These are phyloP conservation scores for Nymphalis urticae DNA, from an alignment of 2,888 invertebrate genomes.

Conservation along the genomic window DNA sequence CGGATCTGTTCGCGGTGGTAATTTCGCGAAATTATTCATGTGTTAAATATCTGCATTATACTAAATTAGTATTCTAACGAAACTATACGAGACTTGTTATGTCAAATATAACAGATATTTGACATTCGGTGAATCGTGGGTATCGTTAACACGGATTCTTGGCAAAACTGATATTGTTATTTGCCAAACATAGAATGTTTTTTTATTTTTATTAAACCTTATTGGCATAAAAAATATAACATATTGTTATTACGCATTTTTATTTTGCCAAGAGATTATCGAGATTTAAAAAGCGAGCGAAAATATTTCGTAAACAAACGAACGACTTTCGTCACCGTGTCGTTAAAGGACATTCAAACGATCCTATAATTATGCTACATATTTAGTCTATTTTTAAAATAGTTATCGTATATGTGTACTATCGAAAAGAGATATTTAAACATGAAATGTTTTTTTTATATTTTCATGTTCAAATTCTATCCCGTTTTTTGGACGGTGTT, in stretches of 20 bases:
- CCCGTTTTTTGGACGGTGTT: too few species aligned
- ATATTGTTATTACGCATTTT: neutral
- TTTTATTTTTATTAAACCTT: slow-evolving; percentile 28
- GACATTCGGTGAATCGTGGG: slow-evolving; percentile 3
- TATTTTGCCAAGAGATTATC: slow-evolving; percentile 4
- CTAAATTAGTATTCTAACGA: neutral
- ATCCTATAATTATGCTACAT: too few species aligned
- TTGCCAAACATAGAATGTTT: slow-evolving; percentile 51
- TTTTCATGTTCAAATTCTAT: too few species aligned
- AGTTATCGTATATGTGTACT: too few species aligned
- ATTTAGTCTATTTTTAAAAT: too few species aligned
- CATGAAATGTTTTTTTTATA: too few species aligned
- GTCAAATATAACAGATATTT: neutral
- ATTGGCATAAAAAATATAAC: slow-evolving; percentile 8
- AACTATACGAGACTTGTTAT: neutral
- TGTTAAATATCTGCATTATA: neutral
- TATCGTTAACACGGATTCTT: slow-evolving; percentile 38
- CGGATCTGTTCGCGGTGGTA: neutral
- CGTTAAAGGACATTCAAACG: too few species aligned
- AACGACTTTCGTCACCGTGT: too few species aligned
- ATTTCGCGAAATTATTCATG: slow-evolving; percentile 1
- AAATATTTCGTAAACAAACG: neutral
- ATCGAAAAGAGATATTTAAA: too few species aligned
- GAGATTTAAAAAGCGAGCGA: neutral
- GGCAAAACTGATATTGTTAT: slow-evolving; percentile 46